Conservation (phyloP, 2,113 vertebrate genomes). For the Atractosteus spatula region DNA sequence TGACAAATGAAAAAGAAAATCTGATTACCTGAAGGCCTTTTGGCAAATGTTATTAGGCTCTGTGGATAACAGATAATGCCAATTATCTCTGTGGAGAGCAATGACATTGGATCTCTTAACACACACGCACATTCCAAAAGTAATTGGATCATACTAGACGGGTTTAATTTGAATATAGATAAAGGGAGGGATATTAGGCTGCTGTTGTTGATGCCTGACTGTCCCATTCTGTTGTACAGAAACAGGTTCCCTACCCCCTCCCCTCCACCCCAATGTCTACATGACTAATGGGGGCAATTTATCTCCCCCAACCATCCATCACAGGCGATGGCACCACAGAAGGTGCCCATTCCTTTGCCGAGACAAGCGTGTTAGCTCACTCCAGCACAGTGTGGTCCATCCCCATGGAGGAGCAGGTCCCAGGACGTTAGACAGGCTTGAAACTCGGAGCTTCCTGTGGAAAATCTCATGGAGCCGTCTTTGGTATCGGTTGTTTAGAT, state of each 20-base stretch:
- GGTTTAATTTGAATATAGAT: slow-evolving; percentile 59
- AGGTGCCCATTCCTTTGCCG: no score
- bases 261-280: slow-evolving; percentile 24
- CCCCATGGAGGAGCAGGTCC: no score
- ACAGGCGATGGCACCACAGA: no score
- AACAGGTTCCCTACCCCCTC: neutral
- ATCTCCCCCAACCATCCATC: no score
- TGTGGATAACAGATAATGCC: slow-evolving; percentile 58
- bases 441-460: no score
- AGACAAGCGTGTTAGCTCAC: no score
- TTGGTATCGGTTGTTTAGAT: no score
- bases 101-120: slow-evolving; percentile 17
- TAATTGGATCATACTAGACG: slow-evolving; percentile 33
- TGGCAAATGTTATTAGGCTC: slow-evolving; percentile 51
- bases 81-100: slow-evolving; percentile 45
- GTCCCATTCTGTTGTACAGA: slow-evolving; percentile 11
- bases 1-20: slow-evolving; percentile 49
- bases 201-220: slow-evolving; percentile 35
- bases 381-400: no score
- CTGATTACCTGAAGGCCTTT: slow-evolving; percentile 49
- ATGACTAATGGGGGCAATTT: slow-evolving; percentile 15
- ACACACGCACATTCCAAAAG: slow-evolving; percentile 25
- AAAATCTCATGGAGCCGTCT: no score
- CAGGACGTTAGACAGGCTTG: no score
- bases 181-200: slow-evolving; percentile 39